Base-by-base conservation (phyloP, 2,888 invertebrate species). In the Cerastis rubricosa region DNA sequence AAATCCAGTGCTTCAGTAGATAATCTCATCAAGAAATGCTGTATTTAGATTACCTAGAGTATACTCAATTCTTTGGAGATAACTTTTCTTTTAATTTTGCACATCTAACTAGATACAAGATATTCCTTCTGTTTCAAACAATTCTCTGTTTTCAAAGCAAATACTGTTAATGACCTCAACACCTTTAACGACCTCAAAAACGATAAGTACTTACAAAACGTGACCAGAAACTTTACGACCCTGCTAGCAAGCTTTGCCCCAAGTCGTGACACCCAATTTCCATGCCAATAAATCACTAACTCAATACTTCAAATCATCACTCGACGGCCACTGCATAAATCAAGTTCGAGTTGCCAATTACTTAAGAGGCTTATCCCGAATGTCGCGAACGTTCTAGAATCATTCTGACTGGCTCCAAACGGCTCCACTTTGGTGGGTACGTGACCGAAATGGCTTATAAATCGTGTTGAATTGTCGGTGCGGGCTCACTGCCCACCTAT, bases 361-460 rank as follows among this genome's bases (percentile, higher is more conserved):
- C 94, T 94, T 94, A 93, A 91, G 90, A 88, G 90, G 90, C 92
- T 92, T 92, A 92, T 91, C 90, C 90, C 90, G 86, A 89, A 91
- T 91, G 91, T 92, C 92, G 92, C 91, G 85, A 89, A 87, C 90
- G 92, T 88, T 87, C 87, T 84, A 90, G 90, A 93, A 92, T 93
- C 92, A 94, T 94, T 94, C 92, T 92, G 86, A 87, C 92, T 90
- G 90, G 89, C 91, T 89, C 91, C 92, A 92, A 94, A 94, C 93
- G 93, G 92, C 91, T 89, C 91, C 94, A 95, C 94, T 95, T 94
- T 92, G 90, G 91, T 89, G 83, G 89, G 86, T 91, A 95, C 95
- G 95, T 95, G 95, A 94, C 94, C 92, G 90, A 94, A 94, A 95
- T 95, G 87, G 92, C 90, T 91, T 93, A 95, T 95, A 95, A 95